These are phyloP conservation scores for Helarctos malayanus DNA, from an alignment of 2,797 vertebrate species.

Conservation along the genomic window DNA sequence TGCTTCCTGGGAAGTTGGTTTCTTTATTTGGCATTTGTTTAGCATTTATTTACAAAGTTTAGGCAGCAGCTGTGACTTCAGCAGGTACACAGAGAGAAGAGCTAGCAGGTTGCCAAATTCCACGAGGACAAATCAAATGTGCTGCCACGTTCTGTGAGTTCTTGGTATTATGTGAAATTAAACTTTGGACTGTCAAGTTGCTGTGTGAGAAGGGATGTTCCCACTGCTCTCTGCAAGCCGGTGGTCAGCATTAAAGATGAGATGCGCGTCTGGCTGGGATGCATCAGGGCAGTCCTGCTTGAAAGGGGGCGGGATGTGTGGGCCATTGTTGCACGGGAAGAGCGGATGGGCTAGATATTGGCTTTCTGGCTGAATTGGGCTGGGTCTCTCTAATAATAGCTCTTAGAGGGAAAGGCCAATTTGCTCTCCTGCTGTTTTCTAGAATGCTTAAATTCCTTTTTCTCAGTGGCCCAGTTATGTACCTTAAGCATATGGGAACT, in stretches of 20 bases:
- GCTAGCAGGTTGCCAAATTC: constrained; percentile 78
- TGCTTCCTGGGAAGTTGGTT: constrained; percentile 81
- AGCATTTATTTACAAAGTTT: constrained; percentile 85
- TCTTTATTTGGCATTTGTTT: constrained; percentile 86
- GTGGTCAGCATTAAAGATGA: constrained; percentile 55
- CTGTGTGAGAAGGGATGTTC: background rate
- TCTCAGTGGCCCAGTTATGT: constrained; percentile 86
- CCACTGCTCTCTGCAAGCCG: constrained; percentile 61
- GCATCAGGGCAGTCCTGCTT: constrained; percentile 1
- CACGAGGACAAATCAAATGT: constrained; percentile 75
- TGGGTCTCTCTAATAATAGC: constrained; percentile 84
- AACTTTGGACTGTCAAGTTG: constrained; percentile 59
- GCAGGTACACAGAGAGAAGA: constrained; percentile 81
- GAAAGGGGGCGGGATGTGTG: background rate
- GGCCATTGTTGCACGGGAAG: background rate
- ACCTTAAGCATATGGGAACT: constrained; percentile 83
- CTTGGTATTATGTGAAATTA: constrained; percentile 66
- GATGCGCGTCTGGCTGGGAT: background rate
- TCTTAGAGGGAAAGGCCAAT: constrained; percentile 82
- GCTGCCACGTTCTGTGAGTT: constrained; percentile 50
- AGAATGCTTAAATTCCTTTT: constrained; percentile 84
- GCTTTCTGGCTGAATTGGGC: constrained; percentile 82
- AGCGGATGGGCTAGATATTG: constrained; percentile 59
- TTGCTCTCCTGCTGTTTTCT: constrained; percentile 85
- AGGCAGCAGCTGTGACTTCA: constrained; percentile 82